Conservation (phyloP, 2,888 invertebrate species). For the Aphidius colemani region DNA sequence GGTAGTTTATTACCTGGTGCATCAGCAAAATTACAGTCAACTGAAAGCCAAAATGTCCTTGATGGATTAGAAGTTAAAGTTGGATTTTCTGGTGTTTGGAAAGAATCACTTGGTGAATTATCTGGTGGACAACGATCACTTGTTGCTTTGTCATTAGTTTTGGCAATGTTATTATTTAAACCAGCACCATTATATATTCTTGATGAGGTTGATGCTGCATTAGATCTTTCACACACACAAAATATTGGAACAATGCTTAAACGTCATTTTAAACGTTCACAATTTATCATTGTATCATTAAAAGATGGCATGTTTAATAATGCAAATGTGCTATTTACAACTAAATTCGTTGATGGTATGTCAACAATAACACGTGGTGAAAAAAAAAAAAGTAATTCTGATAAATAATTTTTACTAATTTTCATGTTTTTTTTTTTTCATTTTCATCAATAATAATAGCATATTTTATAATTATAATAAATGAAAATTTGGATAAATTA, state of each 20-base stretch:
- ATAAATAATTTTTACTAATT: background rate
- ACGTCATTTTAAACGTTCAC: slow-evolving; percentile 84
- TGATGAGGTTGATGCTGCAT: slow-evolving; percentile 98
- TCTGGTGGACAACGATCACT: slow-evolving; percentile 97
- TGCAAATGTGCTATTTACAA: slow-evolving; percentile 95
- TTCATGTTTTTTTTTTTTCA: no score
- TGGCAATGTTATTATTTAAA: slow-evolving; percentile 95
- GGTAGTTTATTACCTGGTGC: slow-evolving; percentile 88
- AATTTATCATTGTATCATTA: slow-evolving; percentile 97
- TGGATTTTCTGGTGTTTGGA: slow-evolving; percentile 92
- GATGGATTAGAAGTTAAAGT: slow-evolving; percentile 91
- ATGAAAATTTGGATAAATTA: no score
- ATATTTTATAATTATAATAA: no score
- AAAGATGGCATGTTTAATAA: slow-evolving; percentile 99
- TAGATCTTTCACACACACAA: slow-evolving; percentile 97
- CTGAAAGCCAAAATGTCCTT: slow-evolving; percentile 73
- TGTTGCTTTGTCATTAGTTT: slow-evolving; percentile 92
- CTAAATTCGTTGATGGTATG: slow-evolving; percentile 93
- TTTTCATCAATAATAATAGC: no score
- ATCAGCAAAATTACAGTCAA: slow-evolving; percentile 81
- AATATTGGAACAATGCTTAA: slow-evolving; percentile 97
- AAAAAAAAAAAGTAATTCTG: slow-evolving; percentile 35
- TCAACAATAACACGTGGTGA: slow-evolving; percentile 79
- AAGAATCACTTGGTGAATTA: slow-evolving; percentile 92
- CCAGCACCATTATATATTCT: slow-evolving; percentile 98